phyloP scores from a whole-genome alignment of 2,113 vertebrate species.

The Fulmarus glacialis region DNA sequence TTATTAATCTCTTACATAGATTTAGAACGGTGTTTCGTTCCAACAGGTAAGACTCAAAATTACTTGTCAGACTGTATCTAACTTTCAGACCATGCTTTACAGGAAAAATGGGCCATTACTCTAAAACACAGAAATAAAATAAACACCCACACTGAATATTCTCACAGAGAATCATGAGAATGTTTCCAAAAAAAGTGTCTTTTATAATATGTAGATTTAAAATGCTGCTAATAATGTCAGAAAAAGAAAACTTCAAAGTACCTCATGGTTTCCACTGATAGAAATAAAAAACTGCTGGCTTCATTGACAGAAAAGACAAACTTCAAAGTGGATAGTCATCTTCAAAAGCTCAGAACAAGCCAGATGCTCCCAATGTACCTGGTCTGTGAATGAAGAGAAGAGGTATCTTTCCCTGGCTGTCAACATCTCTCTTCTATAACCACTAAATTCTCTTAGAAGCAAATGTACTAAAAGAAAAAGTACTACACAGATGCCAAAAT shows the following conservation, averaged over 20 bases:
- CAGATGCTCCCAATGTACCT: background rate
- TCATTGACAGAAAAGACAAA: background rate
- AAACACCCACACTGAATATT: background rate
- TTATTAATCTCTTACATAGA: background rate
- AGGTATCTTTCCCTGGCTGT: background rate
- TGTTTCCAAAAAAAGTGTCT: too few species aligned
- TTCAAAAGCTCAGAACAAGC: slow-evolving; percentile 1
- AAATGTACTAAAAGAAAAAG: background rate
- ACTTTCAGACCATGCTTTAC: background rate
- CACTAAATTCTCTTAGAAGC: background rate
- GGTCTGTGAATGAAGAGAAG: background rate
- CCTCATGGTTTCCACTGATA: background rate
- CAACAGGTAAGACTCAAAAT: background rate
- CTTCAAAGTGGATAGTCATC: slow-evolving; percentile 30
- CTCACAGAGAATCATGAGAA: background rate
- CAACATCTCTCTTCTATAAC: background rate
- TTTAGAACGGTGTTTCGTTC: background rate
- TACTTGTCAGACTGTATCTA: background rate
- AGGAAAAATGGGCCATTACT: background rate
- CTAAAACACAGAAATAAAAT: background rate
- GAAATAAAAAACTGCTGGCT: background rate
- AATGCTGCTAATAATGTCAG: background rate
- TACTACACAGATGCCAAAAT: background rate
- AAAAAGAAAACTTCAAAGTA: slow-evolving; percentile 31
- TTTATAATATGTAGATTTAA: background rate